phyloP scores from a whole-genome alignment of 1,140 invertebrate species.

The Tetramorium simillimum region DNA sequence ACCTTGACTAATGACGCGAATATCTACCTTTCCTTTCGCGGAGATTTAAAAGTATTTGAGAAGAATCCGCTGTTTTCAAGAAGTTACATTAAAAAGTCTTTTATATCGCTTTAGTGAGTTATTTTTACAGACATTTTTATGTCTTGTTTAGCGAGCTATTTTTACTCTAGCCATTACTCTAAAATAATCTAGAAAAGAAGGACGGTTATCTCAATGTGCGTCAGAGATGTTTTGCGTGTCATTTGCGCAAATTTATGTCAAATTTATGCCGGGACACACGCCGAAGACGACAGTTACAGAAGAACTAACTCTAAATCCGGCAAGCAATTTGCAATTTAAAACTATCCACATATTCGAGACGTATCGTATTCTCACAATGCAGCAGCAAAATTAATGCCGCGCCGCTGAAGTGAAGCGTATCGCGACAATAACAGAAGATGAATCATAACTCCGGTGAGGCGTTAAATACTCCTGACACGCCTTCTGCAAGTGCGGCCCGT shows the following conservation, averaged over 20 bases:
- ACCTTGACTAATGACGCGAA: conserved; percentile 2
- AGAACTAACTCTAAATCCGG: neutral
- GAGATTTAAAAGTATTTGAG: neutral
- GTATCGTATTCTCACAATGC: neutral
- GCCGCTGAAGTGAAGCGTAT: neutral
- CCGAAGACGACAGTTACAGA: neutral
- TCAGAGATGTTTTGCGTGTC: neutral
- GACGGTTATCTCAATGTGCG: neutral
- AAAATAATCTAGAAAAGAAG: neutral
- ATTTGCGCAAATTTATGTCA: neutral
- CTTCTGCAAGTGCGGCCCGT: neutral
- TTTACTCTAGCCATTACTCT: neutral
- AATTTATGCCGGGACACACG: neutral
- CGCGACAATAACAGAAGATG: conserved; percentile 5
- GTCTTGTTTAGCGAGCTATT: neutral
- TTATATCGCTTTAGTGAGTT: neutral
- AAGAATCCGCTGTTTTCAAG: neutral
- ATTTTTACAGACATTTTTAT: neutral
- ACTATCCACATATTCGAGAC: neutral
- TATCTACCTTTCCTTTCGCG: neutral
- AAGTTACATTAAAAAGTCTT: neutral
- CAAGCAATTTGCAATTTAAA: conserved; percentile 16
- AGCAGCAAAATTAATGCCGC: neutral
- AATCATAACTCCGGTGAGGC: neutral
- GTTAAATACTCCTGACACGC: conserved; percentile 4